Base-by-base conservation (phyloP, 2,888 invertebrate genomes). In the Odontocerum albicorne region DNA sequence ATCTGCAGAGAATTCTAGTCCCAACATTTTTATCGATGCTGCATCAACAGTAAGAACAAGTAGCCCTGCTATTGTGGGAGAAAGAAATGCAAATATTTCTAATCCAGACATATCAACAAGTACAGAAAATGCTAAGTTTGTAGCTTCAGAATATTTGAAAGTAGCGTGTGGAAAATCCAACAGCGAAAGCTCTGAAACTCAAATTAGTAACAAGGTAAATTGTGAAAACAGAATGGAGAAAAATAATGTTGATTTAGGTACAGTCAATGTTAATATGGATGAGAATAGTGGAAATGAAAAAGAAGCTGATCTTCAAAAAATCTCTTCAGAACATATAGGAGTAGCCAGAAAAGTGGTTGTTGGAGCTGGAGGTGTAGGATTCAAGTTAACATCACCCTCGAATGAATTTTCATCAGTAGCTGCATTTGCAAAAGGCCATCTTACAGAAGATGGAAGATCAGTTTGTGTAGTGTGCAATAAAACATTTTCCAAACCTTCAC, bases 401-500 rank as follows among this genome's bases (percentile, higher is more conserved):
- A 74, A 82, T 66, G 74, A 80, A 61, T 75, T 74, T 67, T 67
- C 77, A 65, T 70, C 69, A 42, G 59, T 63, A 12, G 64, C 71
- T 27, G 70, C 78, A 2, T 79, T 77, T 64, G 72, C 80, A 36
- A 76, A 79, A 4, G 75, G 80, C 3, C 70, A 79, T 61, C 79
- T 86, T 8, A 81, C 84, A 67, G 87, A 87, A 66, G 89, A 90
- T 65, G 88, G 88, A 0, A 82, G 87, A 50, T 85, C 88, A 63
- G 84, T 88, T 22, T 94, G 93, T 67, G 83, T 83, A 51, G 88
- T 96, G 66, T 97, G 97, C 74, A 87, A 89, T 63, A 95, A 96
- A 73, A 88, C 88, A 49, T 97, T 97, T 74, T 90, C 87, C 59
- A 93, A 96, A 71, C 89, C 92, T 57, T 92, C 92, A 59, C 95